Percentiles rank a stretch among this genome's conserved stretches.
Conservation (phyloP, 2,113 vertebrate genomes). For the Peromyscus californicus region DNA sequence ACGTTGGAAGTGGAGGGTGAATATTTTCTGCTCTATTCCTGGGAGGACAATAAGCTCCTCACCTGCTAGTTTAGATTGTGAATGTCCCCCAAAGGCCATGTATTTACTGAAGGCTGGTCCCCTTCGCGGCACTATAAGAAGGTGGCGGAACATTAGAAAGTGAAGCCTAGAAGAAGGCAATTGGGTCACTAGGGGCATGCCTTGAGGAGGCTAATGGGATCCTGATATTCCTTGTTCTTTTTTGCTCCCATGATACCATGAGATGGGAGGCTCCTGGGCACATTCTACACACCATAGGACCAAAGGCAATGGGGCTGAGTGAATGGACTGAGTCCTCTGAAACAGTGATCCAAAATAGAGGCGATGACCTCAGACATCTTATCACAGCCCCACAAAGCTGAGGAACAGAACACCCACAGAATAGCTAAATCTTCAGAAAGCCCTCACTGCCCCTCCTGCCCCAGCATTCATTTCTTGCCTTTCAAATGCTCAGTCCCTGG, state of each 20-base stretch:
- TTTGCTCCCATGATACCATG: not conserved
- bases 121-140: not conserved
- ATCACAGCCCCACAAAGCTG: not conserved
- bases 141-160: not conserved
- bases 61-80: too few species aligned
- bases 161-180: not conserved
- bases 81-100: not conserved
- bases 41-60: not conserved
- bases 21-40: not conserved
- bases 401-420: not conserved
- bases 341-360: not conserved
- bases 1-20: rapidly evolving
- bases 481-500: not conserved
- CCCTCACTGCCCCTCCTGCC: not conserved
- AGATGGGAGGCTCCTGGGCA: not conserved
- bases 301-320: not conserved
- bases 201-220: not conserved
- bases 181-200: not conserved
- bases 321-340: not conserved
- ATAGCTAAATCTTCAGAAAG: not conserved
- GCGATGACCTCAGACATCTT: not conserved
- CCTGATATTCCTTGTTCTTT: not conserved
- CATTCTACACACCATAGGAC: not conserved
- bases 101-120: not conserved
- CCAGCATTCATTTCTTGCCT: not conserved